Conservation (phyloP, 1,140 invertebrate genomes). For the Zaprionus lachaisei region DNA sequence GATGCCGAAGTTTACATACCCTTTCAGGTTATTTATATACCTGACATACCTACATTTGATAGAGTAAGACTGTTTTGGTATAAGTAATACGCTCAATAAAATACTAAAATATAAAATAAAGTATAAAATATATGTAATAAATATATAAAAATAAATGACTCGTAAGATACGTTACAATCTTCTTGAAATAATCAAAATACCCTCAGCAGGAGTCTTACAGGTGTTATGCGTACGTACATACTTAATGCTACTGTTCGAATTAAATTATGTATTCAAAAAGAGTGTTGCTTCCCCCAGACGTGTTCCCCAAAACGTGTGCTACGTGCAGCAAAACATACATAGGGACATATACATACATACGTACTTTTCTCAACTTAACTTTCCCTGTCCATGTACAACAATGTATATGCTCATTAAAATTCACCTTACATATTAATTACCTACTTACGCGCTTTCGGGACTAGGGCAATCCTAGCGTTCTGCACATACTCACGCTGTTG, state of each 20-base stretch:
- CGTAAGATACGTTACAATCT: neutral
- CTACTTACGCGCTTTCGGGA: neutral
- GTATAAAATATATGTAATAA: neutral
- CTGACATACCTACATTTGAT: neutral
- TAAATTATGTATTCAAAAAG: slow-evolving; percentile 62
- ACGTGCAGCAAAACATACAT: slow-evolving; percentile 41
- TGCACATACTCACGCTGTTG: neutral
- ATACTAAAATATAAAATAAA: neutral
- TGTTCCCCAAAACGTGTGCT: slow-evolving; percentile 50
- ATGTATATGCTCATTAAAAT: neutral
- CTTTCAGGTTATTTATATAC: neutral
- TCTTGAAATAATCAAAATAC: slow-evolving; percentile 19
- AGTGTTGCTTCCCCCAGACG: slow-evolving; percentile 40
- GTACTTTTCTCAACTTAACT: slow-evolving; percentile 27
- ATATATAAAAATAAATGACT: neutral
- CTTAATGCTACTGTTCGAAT: slow-evolving; percentile 9
- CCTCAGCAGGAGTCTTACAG: slow-evolving; percentile 26
- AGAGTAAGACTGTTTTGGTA: neutral
- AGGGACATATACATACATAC: neutral
- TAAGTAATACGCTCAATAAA: neutral
- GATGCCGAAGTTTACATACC: neutral
- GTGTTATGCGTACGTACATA: slow-evolving; percentile 22
- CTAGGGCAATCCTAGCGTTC: neutral
- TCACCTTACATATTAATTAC: slow-evolving; percentile 1
- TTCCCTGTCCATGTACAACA: slow-evolving; percentile 32